phyloP scores from a whole-genome alignment of 2,797 vertebrate genomes.

The Diceros bicornis region DNA sequence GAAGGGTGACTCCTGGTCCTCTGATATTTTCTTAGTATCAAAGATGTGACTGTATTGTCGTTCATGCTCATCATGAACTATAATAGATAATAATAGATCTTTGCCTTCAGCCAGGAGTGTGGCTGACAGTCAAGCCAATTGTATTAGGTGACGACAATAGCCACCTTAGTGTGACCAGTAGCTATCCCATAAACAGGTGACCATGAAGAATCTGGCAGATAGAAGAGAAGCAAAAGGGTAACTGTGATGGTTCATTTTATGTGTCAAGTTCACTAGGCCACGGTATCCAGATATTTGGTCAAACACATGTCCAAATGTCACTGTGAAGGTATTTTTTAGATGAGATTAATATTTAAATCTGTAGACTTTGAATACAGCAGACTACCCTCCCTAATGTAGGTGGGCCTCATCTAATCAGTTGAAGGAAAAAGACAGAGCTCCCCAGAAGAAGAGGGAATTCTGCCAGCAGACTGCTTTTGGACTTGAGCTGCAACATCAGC shows the following conservation, averaged over 20 bases:
- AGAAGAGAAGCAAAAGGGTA: background rate
- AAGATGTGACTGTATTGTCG: background rate
- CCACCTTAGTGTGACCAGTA: background rate
- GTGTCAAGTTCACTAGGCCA: background rate
- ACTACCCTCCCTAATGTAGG: background rate
- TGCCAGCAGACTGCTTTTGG: background rate
- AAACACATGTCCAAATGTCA: background rate
- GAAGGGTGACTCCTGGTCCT: background rate
- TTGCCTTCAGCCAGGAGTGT: background rate
- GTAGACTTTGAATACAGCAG: background rate
- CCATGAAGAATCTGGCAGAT: background rate
- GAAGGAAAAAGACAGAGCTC: background rate
- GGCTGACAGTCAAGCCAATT: background rate
- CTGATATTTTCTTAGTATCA: background rate
- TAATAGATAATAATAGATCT: background rate
- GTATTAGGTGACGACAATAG: background rate
- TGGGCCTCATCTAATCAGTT: background rate
- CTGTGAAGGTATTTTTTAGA: background rate
- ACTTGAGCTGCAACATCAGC: background rate
- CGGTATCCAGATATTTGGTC: background rate
- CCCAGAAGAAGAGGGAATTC: background rate
- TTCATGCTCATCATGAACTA: background rate
- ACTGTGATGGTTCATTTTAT: background rate
- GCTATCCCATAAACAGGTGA: background rate
- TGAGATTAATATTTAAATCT: background rate